A percentile compares a stretch with the other conserved stretches of the same genome.
phyloP scores from a whole-genome alignment of 2,888 invertebrate genomes.

The Loripinus fragilis region DNA sequence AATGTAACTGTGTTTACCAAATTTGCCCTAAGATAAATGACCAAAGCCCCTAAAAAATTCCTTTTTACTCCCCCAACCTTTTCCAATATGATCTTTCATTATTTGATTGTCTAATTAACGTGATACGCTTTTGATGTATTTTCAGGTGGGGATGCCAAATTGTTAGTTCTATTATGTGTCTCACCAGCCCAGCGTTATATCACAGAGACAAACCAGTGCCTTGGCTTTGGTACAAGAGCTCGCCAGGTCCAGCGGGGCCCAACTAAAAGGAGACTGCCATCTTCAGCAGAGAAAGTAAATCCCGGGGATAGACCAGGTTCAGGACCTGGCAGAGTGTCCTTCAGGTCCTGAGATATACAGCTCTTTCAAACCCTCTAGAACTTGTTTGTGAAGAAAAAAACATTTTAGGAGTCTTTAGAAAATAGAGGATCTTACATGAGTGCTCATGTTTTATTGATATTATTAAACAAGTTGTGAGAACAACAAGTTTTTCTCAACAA shows the following conservation, averaged over 20 bases:
- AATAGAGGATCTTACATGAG: too few relatives aligned
- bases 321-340: conserved; percentile 49
- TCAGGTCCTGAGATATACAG: conserved; percentile 38
- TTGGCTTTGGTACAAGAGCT: conserved; percentile 79
- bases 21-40: too few relatives aligned
- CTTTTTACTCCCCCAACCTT: too few relatives aligned
- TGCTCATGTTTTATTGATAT: too few relatives aligned
- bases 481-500: too few relatives aligned
- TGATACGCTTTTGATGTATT: not conserved
- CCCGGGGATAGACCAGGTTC: conserved; percentile 53
- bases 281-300: conserved; percentile 74
- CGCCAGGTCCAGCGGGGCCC: conserved; percentile 80
- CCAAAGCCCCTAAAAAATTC: too few relatives aligned
- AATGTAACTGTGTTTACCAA: too few relatives aligned
- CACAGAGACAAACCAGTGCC: conserved; percentile 78
- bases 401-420: too few relatives aligned
- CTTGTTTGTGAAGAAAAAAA: not conserved
- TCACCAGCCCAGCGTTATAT: conserved; percentile 77
- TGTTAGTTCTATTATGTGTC: conserved; percentile 78
- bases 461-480: too few relatives aligned
- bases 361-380: too few relatives aligned
- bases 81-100: too few relatives aligned
- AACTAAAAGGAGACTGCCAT: conserved; percentile 74
- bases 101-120: too few relatives aligned
- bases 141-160: conserved; percentile 80